Evolutionary conservation across 2,888 invertebrate genomes (phyloP), one percentile per base, ranked within the genome.

Genomic region (Pimpla rufipes): DNA sequence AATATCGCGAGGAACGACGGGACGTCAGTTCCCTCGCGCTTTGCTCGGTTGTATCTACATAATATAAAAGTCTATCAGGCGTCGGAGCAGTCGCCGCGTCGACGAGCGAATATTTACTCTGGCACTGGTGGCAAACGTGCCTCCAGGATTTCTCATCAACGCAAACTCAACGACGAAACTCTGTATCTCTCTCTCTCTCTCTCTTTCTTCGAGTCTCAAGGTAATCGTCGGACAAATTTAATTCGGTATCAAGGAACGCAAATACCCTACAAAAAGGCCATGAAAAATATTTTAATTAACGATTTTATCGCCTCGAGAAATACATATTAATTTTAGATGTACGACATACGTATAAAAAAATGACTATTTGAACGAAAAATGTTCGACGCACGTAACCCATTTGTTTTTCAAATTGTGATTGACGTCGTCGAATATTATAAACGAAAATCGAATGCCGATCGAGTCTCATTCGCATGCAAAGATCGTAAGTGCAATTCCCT

Each of bases 31-130:
- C 10, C 6, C 37, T 70, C 16, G 23, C 55, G n/a, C 42, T 42
- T n/a, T 6, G 40, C 23, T 55, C 47, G 40, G n/a, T 40, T 21
- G 23, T 57, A 42, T 70, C 8, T 70, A n/a, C 55, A 23, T 55
- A 55, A 55, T 55, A 21, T 23, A 42, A 55, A 42, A 55, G 70
- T 52, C 70, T 37, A 40, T 52, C 55, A 13, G 37, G 70, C 37
- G 40, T 40, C 18, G 18, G 37, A 37, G 13, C 8, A 23, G 10
- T 13, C 55, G 55, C 11, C 21, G 42, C 40, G 52, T 29, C 40
- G 8, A 37, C n/a, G 35, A 5, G 52, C 68, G 70, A 55, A 42
- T 70, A 57, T 70, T 70, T 70, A 23, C 70, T n/a, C 40, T 70
- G 70, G 42, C 42, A 40, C 52, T 57, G 70, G 13, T 40, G 70